Base-by-base conservation (phyloP, 2,113 vertebrate species). In the Microcebus murinus region DNA sequence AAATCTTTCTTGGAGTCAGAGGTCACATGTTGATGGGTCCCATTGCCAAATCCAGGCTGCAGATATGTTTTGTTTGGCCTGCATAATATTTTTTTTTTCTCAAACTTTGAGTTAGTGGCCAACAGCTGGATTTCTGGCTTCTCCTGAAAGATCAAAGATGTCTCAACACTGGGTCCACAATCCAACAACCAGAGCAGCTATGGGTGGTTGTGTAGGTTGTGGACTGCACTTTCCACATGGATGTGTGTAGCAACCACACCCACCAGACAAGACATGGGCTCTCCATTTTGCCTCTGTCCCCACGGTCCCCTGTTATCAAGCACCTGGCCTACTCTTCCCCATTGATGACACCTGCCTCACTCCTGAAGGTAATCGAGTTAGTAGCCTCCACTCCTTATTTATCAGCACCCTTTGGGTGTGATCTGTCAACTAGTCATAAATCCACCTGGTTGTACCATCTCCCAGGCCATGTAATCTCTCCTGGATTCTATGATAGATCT, bases 31-130 rank as follows among this genome's bases (percentile, higher is more conserved):
- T 18, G 95, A 34, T 13, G 4, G 45, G 45, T 55, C 36, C 48
- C 11, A 1, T 71, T 77, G 81, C 61, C 85, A 79, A 83, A 82
- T 18, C n/a, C n/a, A 42, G 25, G 74, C 76, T 55, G 76, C 68
- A 92, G 93, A 85, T 93, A 48, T 95, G 77, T 94, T 96, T 77
- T 88, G 48, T 92, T 97, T 90, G 97, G 94, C 67, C 29, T 34
- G 36, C 14, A 6, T 3, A 27, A 17, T 79, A n/a, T 93, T 95
- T 93, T 92, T 92, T 92, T 89, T 57, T 65, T 23, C 48, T 63
- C 18, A 7, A 96, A 91, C 96, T 94, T 96, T 96, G 93, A 96
- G 67, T 93, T 42, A 14, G 65, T 87, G 36, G 88, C 91, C 96
- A 88, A 86, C 87, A 92, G 95, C 87, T 95, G 71, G 77, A 63